Percentiles rank a stretch among this genome's conserved stretches.
These are phyloP conservation scores for Liasis olivaceus DNA, from an alignment of 2,797 vertebrate genomes.

Conservation along the genomic window DNA sequence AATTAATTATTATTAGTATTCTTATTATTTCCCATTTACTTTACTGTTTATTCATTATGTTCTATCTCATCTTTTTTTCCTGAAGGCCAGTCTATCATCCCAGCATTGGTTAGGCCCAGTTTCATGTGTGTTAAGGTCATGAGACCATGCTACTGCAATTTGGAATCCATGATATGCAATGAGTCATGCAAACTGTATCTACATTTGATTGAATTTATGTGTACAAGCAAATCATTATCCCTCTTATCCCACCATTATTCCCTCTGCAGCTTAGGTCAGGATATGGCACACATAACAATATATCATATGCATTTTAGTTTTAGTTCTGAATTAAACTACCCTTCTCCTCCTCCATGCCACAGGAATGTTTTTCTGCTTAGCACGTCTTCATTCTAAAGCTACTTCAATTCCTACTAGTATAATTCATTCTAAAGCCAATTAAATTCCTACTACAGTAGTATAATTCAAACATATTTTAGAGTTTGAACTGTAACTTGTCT, in stretches of 20 bases:
- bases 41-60: neutral
- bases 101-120: neutral
- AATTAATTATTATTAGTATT: neutral
- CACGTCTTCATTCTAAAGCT: neutral
- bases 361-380: neutral
- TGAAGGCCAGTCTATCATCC: neutral
- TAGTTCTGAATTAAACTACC: constrained; percentile 6
- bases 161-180: neutral
- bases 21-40: neutral
- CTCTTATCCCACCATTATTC: too few relatives aligned
- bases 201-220: neutral
- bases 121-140: neutral
- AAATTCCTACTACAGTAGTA: constrained; percentile 5
- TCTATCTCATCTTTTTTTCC: neutral
- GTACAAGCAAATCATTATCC: neutral
- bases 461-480: neutral
- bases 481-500: constrained; percentile 9
- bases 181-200: neutral
- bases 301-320: neutral
- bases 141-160: neutral
- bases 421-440: neutral
- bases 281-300: neutral
- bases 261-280: neutral
- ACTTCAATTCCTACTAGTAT: neutral
- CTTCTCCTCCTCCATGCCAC: neutral